These are phyloP conservation scores for Conus betulinus DNA, from an alignment of 1,140 invertebrate genomes.

Conservation along the genomic window DNA sequence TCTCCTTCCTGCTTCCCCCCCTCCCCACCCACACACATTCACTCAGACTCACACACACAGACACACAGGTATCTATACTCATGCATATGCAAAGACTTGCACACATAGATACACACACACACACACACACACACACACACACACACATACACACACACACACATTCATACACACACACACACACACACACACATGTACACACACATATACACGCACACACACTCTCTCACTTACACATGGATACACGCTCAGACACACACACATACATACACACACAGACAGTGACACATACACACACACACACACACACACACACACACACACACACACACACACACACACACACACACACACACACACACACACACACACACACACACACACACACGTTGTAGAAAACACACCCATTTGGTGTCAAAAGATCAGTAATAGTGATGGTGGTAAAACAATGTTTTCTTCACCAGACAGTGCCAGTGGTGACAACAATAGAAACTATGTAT, in stretches of 20 bases:
- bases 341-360: too few species aligned
- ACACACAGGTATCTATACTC: not conserved
- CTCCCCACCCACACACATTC: not conserved
- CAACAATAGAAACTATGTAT: too few species aligned
- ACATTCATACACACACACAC: not conserved
- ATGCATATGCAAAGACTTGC: not conserved
- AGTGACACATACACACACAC: not conserved
- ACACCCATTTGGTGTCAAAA: too few species aligned
- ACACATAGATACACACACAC: not conserved
- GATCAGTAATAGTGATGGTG: too few species aligned
- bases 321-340: conserved; percentile 1
- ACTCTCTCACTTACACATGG: too few species aligned
- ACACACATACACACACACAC: conserved; percentile 2
- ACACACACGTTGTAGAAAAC: too few species aligned
- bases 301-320: conserved; percentile 11
- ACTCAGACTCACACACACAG: not conserved
- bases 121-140: conserved; percentile 3
- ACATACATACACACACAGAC: not conserved
- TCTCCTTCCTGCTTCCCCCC: not conserved
- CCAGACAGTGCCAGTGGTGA: too few species aligned
- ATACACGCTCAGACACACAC: too few species aligned
- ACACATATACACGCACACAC: too few species aligned
- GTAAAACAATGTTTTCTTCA: too few species aligned
- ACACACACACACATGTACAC: too few species aligned
- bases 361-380: too few species aligned